A percentile compares a stretch with the other conserved stretches of the same genome.
Evolutionary conservation across 2,113 vertebrate genomes (phyloP).

Genomic region (Osmerus eperlanus): DNA sequence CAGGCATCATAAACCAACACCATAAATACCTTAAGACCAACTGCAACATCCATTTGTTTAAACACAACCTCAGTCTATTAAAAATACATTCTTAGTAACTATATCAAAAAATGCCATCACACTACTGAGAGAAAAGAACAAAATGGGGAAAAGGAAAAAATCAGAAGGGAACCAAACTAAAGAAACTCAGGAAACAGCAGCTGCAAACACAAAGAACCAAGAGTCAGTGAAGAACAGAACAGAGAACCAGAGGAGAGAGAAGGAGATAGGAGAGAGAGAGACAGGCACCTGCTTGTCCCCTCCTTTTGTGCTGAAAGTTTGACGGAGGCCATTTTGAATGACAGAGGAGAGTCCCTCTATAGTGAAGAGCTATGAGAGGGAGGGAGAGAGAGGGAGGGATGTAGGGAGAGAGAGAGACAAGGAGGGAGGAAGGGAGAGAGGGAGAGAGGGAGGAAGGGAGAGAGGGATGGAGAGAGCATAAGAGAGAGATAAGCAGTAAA

Average conservation of each 20-base stretch:
- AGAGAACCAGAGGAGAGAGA: background rate
- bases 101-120: too few relatives aligned
- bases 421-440: conserved; percentile 62
- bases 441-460: conserved; percentile 43
- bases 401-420: conserved; percentile 35
- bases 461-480: conserved; percentile 7
- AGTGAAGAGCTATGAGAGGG: conserved; percentile 87
- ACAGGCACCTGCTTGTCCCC: conserved; percentile 96
- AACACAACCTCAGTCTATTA: too few relatives aligned
- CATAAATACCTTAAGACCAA: too few relatives aligned
- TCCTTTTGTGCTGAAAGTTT: conserved; percentile 91
- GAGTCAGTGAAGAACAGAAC: background rate
- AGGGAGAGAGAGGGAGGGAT: conserved; percentile 60
- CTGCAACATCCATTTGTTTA: too few relatives aligned
- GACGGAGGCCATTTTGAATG: conserved; percentile 96
- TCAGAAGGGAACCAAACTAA: too few relatives aligned
- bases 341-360: conserved; percentile 96
- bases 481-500: conserved; percentile 11
- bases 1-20: too few relatives aligned
- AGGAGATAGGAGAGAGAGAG: conserved; percentile 35
- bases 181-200: too few relatives aligned
- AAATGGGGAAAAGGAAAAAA: too few relatives aligned
- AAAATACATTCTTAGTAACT: too few relatives aligned
- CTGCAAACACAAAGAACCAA: background rate
- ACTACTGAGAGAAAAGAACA: too few relatives aligned